Evolutionary conservation across 2,797 vertebrate genomes (phyloP), one percentile per base, ranked within the genome.

Genomic region (Aldrovandia affinis): DNA sequence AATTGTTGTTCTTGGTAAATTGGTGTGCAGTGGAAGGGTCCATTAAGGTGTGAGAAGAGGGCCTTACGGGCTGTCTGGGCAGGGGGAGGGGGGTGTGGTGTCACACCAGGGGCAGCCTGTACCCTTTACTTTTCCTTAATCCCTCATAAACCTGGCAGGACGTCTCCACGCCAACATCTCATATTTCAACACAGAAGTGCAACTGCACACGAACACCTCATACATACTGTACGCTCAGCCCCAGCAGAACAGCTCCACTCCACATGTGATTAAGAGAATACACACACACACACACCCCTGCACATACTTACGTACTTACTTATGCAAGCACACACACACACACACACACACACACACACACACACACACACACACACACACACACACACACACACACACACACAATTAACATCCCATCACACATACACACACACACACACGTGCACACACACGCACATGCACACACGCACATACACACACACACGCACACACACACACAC

Each of bases 1-100:
- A 55, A 83, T 77, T 94, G 92, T 92, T 93, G 87, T 92, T 91
- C 88, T 91, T 92, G 91, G 88, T 90, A 84, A 86, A 89, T 89
- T 89, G 91, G 89, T 91, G 87, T 90, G 90, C 90, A 90, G 88
- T 90, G 87, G 87, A 89, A 90, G 57, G 83, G 83, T 82, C 85
- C 88, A 84, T 86, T 81, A 75, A 86, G 83, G 87, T 88, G 91
- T 90, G 91, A 90, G 91, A 93, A 92, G 86, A 86, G 73, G 81
- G 57, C 70, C 47, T 50, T 54, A 50, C 15, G 42, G 86, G 59
- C 65, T 44, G 73, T 77, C 73, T 77, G 42, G 73, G 25, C 39
- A 44, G 7, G 73, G 77, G 50, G 44, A 79, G n/a, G n/a, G n/a
- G n/a, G 15, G 77, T 30, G 44, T 54, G n/a, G 77, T 54, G 50